A percentile compares a stretch with the other conserved stretches of the same genome.
phyloP scores from a whole-genome alignment of 2,113 vertebrate genomes.

The Grammomys surdaster region DNA sequence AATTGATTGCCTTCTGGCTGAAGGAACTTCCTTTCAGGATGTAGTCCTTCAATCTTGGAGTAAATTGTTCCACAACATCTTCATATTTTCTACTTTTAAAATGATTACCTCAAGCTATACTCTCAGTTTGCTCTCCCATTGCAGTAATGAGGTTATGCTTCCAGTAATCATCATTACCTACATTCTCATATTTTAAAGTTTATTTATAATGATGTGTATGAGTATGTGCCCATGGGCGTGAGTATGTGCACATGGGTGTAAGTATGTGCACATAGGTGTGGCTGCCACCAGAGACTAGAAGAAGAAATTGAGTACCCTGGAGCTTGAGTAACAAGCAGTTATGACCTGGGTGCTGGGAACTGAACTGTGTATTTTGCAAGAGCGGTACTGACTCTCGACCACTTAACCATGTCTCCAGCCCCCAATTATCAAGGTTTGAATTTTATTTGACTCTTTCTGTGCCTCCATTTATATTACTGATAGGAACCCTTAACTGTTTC shows the following conservation, averaged over 20 bases:
- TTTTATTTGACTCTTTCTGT: slow-evolving; percentile 29
- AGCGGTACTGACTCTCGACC: background rate
- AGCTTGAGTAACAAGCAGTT: background rate
- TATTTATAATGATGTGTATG: background rate
- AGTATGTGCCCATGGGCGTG: background rate
- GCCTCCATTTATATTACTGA: background rate
- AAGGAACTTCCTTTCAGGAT: background rate
- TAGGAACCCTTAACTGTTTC: background rate
- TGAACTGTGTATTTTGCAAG: background rate
- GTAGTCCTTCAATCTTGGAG: background rate
- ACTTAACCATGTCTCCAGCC: background rate
- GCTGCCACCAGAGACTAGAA: background rate
- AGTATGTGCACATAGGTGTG: background rate
- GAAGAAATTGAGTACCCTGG: too few relatives aligned
- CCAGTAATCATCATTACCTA: background rate
- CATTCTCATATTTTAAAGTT: background rate
- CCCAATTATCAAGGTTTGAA: background rate
- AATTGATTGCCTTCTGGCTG: background rate
- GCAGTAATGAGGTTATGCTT: background rate
- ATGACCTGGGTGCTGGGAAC: background rate
- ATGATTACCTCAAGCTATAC: slow-evolving; percentile 10
- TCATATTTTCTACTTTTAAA: slow-evolving; percentile 10
- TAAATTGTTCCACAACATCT: background rate
- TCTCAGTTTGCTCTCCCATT: background rate
- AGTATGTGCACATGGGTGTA: background rate